Base-by-base conservation (phyloP, 2,888 invertebrate genomes). In the Galeopsomyia nigrocyanea region DNA sequence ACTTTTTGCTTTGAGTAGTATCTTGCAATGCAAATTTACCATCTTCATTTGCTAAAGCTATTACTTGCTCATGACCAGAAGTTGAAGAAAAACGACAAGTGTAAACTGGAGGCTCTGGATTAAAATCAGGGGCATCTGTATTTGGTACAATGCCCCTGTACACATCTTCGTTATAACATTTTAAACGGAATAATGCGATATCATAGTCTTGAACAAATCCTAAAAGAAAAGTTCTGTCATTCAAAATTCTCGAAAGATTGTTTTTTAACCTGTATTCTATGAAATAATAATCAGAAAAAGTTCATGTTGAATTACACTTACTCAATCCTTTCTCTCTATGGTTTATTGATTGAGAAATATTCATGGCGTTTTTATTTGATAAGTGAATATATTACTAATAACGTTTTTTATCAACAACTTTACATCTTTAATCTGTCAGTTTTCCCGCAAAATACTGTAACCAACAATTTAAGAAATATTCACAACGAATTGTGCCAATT, bases 1-100 rank as follows among this genome's bases (percentile, higher is more conserved):
- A 50, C 0, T 57, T 17, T 17, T 55, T 66, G 68, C 70, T 80
- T 76, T 78, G 68, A 10, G 62, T 71, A 31, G 88, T 88, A 74
- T 88, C 81, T 76, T 88, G 87, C 16, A 89, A 75, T 63, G 91
- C 90, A 56, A 94, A 88, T 79, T 89, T 90, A 26, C 96, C 96
- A 87, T 95, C 94, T 87, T 96, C 96, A 84, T 95, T 95, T 10
- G 95, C 95, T 67, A 95, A 88, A 16, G 94, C 95, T 61, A 96
- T 85, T 46, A 94, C 88, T 81, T 95, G 90, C 81, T 92, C 90
- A 78, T 90, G 90, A 71, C 91, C 91, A 73, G 88, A 80, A 75
- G 89, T 89, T 81, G 91, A 91, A 16, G 93, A 91, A 84, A 94
- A 95, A 82, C 93, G 92, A 73, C 94, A 93, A 0, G 94, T 93